These are phyloP conservation scores for Synanceia verrucosa DNA, from an alignment of 2,797 vertebrate genomes.

Conservation along the genomic window DNA sequence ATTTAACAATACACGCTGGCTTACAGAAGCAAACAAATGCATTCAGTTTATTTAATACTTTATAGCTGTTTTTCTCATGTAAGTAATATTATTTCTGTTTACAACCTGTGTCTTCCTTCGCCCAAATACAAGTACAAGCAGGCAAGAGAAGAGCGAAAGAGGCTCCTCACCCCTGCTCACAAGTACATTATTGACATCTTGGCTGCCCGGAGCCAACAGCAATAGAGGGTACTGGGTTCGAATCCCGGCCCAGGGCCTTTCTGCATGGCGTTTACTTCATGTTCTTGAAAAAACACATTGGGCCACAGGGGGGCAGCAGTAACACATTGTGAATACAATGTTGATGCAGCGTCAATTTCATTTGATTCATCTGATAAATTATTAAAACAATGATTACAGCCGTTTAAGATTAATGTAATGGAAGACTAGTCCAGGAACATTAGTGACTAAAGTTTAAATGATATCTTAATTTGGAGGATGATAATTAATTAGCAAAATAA, in stretches of 20 bases:
- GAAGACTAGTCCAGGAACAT: no score
- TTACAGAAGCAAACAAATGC: not conserved
- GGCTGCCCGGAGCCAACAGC: conserved; percentile 66
- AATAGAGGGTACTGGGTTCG: no score
- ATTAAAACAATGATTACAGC: not conserved
- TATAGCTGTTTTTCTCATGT: not conserved
- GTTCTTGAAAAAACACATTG: no score
- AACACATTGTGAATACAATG: no score
- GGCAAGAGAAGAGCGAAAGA: conserved; percentile 78
- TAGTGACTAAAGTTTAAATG: not conserved
- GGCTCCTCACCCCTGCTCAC: conserved; percentile 77
- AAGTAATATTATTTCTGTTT: not conserved
- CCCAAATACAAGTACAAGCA: conserved; percentile 78
- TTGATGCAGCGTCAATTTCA: no score
- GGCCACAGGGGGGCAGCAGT: no score
- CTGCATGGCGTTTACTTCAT: no score
- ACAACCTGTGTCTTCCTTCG: conserved; percentile 62
- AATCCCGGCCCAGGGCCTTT: no score
- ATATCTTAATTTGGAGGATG: not conserved
- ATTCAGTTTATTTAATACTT: not conserved
- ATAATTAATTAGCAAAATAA: not conserved
- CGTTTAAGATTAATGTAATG: not conserved
- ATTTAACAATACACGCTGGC: not conserved
- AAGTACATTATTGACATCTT: conserved; percentile 86
- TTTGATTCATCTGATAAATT: not conserved